Percentiles rank a stretch among this genome's conserved stretches.
Evolutionary conservation across 2,797 vertebrate species (phyloP).

Genomic region (Oophaga sylvatica): DNA sequence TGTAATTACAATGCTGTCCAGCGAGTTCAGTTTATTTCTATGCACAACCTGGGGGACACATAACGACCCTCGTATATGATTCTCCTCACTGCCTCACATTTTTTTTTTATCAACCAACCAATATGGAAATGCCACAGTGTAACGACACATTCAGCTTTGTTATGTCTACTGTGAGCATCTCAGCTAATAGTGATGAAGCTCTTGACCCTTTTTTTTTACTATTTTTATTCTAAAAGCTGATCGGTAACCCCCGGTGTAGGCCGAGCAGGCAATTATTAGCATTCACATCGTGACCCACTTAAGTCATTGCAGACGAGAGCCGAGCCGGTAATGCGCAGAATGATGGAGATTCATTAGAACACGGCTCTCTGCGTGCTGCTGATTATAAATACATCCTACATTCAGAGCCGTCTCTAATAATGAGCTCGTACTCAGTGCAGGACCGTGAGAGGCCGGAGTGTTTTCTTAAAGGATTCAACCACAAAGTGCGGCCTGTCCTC

Average conservation of each 20-base stretch:
- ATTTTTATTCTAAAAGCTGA: not conserved
- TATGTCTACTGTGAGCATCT: not conserved
- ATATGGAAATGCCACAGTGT: too few relatives aligned
- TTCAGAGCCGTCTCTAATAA: conserved; percentile 8
- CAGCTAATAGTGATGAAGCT: not conserved
- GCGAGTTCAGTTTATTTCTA: too few relatives aligned
- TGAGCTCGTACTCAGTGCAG: not conserved
- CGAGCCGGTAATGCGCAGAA: not conserved
- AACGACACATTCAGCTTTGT: not conserved
- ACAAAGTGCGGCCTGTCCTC: not conserved
- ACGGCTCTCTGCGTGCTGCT: not conserved
- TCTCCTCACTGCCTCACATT: too few relatives aligned
- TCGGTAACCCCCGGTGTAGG: not conserved
- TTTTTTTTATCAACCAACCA: too few relatives aligned
- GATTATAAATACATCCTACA: conserved; percentile 7
- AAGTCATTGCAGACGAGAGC: not conserved
- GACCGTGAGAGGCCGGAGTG: not conserved
- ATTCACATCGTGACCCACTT: conserved; percentile 13
- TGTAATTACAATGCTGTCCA: too few relatives aligned
- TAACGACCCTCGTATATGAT: too few relatives aligned
- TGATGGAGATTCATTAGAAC: not conserved
- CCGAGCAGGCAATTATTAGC: not conserved
- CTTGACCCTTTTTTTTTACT: not conserved
- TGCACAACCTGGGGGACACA: too few relatives aligned
- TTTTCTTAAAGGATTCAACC: not conserved